Percentiles rank a stretch among this genome's conserved stretches.
phyloP scores from a whole-genome alignment of 2,113 vertebrate species.

The Sakesphorus luctuosus region DNA sequence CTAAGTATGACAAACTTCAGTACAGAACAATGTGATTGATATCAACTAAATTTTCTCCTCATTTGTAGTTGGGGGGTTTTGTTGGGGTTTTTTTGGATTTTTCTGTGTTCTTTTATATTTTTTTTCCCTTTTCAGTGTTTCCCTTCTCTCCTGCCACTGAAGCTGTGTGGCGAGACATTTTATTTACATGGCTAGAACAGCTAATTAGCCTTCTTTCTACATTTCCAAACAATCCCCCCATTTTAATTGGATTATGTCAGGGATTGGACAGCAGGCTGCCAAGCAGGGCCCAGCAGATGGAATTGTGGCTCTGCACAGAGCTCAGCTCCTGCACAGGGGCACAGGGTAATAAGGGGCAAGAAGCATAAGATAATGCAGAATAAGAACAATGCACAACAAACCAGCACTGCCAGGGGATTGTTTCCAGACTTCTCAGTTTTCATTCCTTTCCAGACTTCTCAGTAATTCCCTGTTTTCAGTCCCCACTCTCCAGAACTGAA shows the following conservation, averaged over 20 bases:
- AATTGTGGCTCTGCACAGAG: not conserved
- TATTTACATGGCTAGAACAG: not conserved
- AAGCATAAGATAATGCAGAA: not conserved
- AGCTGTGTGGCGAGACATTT: not conserved
- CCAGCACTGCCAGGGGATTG: not conserved
- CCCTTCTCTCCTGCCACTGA: not conserved
- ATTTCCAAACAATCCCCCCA: not conserved
- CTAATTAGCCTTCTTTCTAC: not conserved
- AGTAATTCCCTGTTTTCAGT: not conserved
- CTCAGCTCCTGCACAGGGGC: not conserved
- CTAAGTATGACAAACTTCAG: not conserved
- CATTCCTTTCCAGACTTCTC: not conserved
- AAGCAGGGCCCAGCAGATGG: not conserved
- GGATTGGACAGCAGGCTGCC: not conserved
- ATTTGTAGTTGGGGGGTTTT: not conserved
- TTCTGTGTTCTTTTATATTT: not conserved
- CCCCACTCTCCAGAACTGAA: not conserved
- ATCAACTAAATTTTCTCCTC: not conserved
- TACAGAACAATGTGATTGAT: not conserved
- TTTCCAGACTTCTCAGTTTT: not conserved
- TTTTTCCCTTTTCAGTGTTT: not conserved
- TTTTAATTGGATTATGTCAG: not conserved
- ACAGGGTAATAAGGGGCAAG: not conserved
- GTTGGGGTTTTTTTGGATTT: not conserved
- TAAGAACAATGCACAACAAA: not conserved